A percentile compares a stretch with the other conserved stretches of the same genome.
Conservation (phyloP, 2,113 vertebrate genomes). For the Saccopteryx leptura region DNA sequence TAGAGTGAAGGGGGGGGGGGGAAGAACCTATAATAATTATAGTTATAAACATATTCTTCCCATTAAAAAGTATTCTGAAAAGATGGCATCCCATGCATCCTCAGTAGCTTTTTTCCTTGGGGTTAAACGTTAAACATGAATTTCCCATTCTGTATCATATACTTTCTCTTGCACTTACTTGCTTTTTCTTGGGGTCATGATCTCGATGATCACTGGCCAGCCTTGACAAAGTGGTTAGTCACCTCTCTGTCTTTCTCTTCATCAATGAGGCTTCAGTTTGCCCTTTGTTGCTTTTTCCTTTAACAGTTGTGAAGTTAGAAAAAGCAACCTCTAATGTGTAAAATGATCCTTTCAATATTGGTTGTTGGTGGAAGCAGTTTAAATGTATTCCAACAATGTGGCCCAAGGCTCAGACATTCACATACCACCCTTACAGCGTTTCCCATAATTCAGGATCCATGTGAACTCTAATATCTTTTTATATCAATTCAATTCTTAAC, state of each 20-base stretch:
- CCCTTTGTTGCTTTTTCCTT: not conserved
- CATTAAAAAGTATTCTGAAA: not conserved
- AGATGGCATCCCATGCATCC: not conserved
- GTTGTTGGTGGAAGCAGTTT: not conserved
- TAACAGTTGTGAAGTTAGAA: not conserved
- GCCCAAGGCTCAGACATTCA: not conserved
- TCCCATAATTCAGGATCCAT: not conserved
- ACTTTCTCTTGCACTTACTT: not conserved
- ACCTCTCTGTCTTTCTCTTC: not conserved
- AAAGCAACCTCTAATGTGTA: not conserved
- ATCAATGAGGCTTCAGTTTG: not conserved
- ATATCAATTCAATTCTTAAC: not conserved
- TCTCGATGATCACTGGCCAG: not conserved
- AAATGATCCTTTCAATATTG: not conserved
- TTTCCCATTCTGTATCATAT: conserved; percentile 1
- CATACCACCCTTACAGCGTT: not conserved
- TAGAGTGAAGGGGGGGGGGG: not conserved
- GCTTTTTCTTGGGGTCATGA: not conserved
- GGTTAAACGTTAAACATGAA: not conserved
- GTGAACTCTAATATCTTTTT: not conserved
- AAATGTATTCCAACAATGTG: not conserved
- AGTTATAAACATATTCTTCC: not conserved
- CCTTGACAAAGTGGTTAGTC: not conserved
- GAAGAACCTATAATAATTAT: not conserved
- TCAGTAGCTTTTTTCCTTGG: not conserved